Evolutionary conservation across 1,140 invertebrate species (phyloP).

Genomic region (Rhysida immarginata): DNA sequence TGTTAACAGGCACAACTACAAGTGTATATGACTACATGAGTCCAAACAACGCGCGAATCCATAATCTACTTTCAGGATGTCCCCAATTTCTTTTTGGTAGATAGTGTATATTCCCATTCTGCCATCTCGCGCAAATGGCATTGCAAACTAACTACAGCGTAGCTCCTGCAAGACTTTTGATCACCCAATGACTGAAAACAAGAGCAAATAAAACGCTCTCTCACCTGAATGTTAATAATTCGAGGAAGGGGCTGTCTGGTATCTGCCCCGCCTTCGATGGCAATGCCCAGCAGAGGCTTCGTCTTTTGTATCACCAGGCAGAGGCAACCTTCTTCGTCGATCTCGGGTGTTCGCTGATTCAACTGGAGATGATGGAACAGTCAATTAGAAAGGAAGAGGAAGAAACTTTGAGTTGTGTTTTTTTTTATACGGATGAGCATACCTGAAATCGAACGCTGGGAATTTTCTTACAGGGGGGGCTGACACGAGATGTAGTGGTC

Average conservation of each 20-base stretch:
- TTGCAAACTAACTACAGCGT: background rate
- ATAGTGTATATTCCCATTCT: background rate
- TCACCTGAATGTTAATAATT: constrained; percentile 92
- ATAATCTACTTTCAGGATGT: background rate
- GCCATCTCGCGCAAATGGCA: background rate
- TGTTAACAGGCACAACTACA: too few species aligned
- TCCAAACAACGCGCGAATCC: too few species aligned
- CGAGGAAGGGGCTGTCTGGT: constrained; percentile 82
- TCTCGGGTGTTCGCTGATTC: constrained; percentile 24
- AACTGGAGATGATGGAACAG: too few species aligned
- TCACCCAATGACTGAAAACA: background rate
- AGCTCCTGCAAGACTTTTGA: background rate
- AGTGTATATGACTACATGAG: too few species aligned
- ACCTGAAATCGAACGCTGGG: too few species aligned
- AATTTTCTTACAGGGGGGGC: too few species aligned
- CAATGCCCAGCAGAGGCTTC: constrained; percentile 84
- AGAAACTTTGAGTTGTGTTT: too few species aligned
- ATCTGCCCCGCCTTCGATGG: constrained; percentile 90
- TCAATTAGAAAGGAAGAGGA: too few species aligned
- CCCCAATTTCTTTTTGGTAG: background rate
- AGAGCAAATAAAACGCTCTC: constrained; percentile 20
- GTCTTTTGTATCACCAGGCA: constrained; percentile 60
- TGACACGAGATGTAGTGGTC: too few species aligned
- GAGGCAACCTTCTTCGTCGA: constrained; percentile 65
- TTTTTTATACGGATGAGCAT: too few species aligned